phyloP scores from a whole-genome alignment of 2,888 invertebrate genomes.

The Cybosia mesomella region DNA sequence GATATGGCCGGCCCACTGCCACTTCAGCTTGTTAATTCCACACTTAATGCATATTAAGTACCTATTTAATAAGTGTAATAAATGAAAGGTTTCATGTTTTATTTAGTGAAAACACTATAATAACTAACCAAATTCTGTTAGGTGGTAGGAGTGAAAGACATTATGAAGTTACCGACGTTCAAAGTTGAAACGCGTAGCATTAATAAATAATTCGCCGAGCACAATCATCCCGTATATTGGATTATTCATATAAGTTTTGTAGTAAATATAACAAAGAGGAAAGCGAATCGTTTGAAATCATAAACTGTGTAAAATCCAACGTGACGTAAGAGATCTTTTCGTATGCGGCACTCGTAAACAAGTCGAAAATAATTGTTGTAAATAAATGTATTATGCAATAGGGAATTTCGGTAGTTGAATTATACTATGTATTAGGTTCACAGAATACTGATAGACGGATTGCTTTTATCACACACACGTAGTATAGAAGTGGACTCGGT shows the following conservation, averaged over 20 bases:
- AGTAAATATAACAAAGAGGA: slow-evolving; percentile 56
- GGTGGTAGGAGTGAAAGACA: slow-evolving; percentile 28
- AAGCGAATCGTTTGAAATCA: slow-evolving; percentile 48
- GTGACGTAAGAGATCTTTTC: slow-evolving; percentile 58
- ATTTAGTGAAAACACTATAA: slow-evolving; percentile 21
- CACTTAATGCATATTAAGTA: neutral
- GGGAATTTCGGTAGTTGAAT: slow-evolving; percentile 52
- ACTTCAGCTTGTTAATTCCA: neutral
- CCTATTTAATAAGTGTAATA: neutral
- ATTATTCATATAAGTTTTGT: slow-evolving; percentile 48
- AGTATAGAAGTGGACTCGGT: slow-evolving; percentile 57
- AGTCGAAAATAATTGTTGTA: slow-evolving; percentile 61
- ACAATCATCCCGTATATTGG: slow-evolving; percentile 45
- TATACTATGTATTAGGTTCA: slow-evolving; percentile 43
- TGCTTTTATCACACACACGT: slow-evolving; percentile 52
- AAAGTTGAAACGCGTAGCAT: slow-evolving; percentile 52
- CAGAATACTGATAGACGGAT: slow-evolving; percentile 61
- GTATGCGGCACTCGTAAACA: slow-evolving; percentile 56
- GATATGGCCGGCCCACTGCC: too few species aligned
- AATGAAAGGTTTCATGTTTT: slow-evolving; percentile 6
- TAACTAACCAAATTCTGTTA: slow-evolving; percentile 29
- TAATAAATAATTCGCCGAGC: slow-evolving; percentile 65
- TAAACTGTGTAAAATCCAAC: slow-evolving; percentile 55
- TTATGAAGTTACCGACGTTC: slow-evolving; percentile 13
- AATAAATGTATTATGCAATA: slow-evolving; percentile 65